Evolutionary conservation across 2,113 vertebrate species (phyloP).

Genomic region (Osmerus mordax): DNA sequence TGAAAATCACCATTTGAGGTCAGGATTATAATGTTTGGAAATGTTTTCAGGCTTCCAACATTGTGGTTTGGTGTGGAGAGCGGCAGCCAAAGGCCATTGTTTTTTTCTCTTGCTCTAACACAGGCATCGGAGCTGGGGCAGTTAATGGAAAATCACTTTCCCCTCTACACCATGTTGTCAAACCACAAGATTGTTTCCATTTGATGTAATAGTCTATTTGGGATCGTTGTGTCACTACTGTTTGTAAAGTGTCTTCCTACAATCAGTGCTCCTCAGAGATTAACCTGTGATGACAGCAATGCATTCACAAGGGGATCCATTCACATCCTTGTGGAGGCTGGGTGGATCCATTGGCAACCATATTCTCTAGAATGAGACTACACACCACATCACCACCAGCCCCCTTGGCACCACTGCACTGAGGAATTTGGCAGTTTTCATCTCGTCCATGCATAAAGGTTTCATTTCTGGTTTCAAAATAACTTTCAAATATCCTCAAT

Average conservation of each 20-base stretch:
- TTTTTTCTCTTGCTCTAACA: slow-evolving; percentile 33
- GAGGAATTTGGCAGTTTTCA: too few species aligned
- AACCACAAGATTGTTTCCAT: slow-evolving; percentile 34
- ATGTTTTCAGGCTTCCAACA: slow-evolving; percentile 23
- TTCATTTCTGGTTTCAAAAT: too few species aligned
- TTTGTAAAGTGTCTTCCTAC: slow-evolving; percentile 1
- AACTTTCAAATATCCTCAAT: too few species aligned
- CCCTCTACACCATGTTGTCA: slow-evolving; percentile 26
- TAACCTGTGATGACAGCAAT: not conserved
- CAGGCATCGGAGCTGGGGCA: slow-evolving; percentile 38
- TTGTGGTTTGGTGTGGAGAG: slow-evolving; percentile 56
- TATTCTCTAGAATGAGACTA: slow-evolving; percentile 12
- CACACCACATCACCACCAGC: not conserved
- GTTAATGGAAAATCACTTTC: slow-evolving; percentile 32
- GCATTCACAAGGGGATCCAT: not conserved
- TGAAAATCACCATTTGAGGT: slow-evolving; percentile 41
- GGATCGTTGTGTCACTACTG: slow-evolving; percentile 17
- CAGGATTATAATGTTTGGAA: not conserved
- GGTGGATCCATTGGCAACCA: slow-evolving; percentile 9
- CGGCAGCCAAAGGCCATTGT: slow-evolving; percentile 33
- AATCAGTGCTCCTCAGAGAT: slow-evolving; percentile 3
- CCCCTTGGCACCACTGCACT: too few species aligned
- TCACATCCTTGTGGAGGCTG: not conserved
- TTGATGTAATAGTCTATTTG: slow-evolving; percentile 6
- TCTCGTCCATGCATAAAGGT: too few species aligned